Base-by-base conservation (phyloP, 1,140 invertebrate genomes). In the Triops longicaudatus region DNA sequence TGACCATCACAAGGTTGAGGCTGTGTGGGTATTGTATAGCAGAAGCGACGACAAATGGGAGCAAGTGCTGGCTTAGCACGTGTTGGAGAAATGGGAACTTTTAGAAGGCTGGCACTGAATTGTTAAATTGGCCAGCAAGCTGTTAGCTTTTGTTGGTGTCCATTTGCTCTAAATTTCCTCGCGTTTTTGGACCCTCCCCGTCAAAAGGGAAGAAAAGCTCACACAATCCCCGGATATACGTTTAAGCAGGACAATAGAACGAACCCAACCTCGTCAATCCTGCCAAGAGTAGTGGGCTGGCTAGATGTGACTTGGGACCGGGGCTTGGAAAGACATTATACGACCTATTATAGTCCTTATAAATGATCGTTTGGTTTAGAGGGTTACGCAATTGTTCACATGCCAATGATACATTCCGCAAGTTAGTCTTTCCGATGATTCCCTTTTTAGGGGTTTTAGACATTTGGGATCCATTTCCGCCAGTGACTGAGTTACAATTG, bases 111-210 rank as follows among this genome's bases (percentile, higher is more conserved):
- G 22, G 50, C 50, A 63, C 10, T 63, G 50, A 63, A 63, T n/a
- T 22, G 50, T 63, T 17, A 63, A 63, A 63, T 63, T 63, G 50
- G 50, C 50, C 50, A 63, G 50, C 17, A 63, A 63, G 50, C 50
- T 63, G 50, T 63, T 63, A 22, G 50, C 50, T 17, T 63, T 63
- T 63, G 50, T 63, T 63, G 50, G 50, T 63, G 50, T 17, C 50
- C 50, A 63, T 63, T 63, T 63, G 50, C 50, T 63, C 50, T 22
- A 63, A 63, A 63, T 63, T 63, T 63, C 50, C 50, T 63, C 50
- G 50, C 50, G 31, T 14, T 63, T 63, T 10, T 22, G 22, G 17
- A 22, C 50, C n/a, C 14, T 63, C 31, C 31, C 31, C 31, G 31
- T 37, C 31, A 22, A 63, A 63, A 63, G 17, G 50, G 50, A 2